These are phyloP conservation scores for Thunnus albacares DNA, from an alignment of 2,797 vertebrate genomes.

Conservation along the genomic window DNA sequence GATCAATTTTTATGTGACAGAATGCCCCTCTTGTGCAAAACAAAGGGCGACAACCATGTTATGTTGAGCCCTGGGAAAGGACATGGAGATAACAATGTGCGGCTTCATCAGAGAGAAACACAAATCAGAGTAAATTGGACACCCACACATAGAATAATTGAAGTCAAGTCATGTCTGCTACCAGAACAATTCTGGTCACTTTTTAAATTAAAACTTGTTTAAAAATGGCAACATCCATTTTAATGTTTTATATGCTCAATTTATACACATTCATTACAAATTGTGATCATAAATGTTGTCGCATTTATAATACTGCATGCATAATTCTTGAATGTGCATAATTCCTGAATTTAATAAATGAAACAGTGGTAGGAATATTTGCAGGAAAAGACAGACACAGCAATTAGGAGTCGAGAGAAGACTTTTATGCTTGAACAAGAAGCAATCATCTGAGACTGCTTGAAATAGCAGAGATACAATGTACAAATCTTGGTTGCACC, in stretches of 20 bases:
- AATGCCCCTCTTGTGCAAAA: conserved; percentile 47
- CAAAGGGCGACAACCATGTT: conserved; percentile 54
- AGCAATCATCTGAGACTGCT: conserved; percentile 76
- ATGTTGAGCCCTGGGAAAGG: conserved; percentile 35
- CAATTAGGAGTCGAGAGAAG: conserved; percentile 70
- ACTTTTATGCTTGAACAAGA: conserved; percentile 78
- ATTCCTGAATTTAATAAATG: conserved; percentile 57
- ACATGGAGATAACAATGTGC: conserved; percentile 17
- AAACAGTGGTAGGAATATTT: conserved; percentile 35
- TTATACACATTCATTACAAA: conserved; percentile 20
- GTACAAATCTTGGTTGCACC: conserved; percentile 73
- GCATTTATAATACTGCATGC: conserved; percentile 16
- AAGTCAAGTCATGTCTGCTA: conserved; percentile 19
- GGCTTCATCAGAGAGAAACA: conserved; percentile 36
- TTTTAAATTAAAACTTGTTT: neutral
- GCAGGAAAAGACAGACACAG: conserved; percentile 55
- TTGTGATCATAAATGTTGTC: conserved; percentile 13
- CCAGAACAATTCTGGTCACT: neutral
- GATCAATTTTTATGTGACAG: conserved; percentile 68
- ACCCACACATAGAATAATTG: conserved; percentile 17
- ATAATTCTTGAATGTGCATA: conserved; percentile 36
- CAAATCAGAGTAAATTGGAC: conserved; percentile 37
- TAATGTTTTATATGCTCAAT: neutral
- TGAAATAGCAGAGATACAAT: conserved; percentile 72
- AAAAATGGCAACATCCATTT: conserved; percentile 16